Evolutionary conservation across 2,888 invertebrate species (phyloP).

Genomic region (Mylabris sibirica): DNA sequence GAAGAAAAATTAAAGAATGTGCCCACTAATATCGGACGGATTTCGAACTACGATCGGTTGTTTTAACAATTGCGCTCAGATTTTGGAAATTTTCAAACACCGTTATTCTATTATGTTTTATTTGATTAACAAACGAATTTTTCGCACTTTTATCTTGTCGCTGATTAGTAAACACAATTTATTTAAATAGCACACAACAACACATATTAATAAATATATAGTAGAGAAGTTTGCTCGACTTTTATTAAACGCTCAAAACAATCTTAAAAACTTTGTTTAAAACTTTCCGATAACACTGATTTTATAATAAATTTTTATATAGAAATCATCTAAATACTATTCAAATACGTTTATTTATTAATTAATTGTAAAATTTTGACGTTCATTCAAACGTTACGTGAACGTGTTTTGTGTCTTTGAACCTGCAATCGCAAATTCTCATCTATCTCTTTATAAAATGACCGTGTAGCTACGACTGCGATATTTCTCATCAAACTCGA

Average conservation of each 20-base stretch:
- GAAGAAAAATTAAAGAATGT: background rate
- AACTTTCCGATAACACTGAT: background rate
- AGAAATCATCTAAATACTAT: too few relatives aligned
- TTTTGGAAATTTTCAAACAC: too few relatives aligned
- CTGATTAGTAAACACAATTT: slow-evolving; percentile 31
- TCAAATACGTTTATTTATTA: background rate
- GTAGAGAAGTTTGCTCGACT: slow-evolving; percentile 12
- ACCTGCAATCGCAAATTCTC: slow-evolving; percentile 33
- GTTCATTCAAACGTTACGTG: slow-evolving; percentile 17
- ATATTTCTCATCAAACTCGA: slow-evolving; percentile 20
- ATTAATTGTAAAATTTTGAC: background rate
- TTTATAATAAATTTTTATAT: too few relatives aligned
- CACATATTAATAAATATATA: too few relatives aligned
- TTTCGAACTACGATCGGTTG: background rate
- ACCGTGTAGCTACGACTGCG: slow-evolving; percentile 34
- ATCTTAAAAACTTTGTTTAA: slow-evolving; percentile 10
- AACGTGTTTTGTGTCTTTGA: slow-evolving; percentile 30
- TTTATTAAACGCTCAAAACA: background rate
- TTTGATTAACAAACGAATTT: slow-evolving; percentile 9
- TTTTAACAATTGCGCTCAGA: background rate
- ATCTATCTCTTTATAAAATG: slow-evolving; percentile 25
- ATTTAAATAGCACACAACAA: slow-evolving; percentile 31
- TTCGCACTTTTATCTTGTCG: slow-evolving; percentile 25
- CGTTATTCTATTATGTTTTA: background rate
- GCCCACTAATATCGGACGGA: background rate